Evolutionary conservation across 2,797 vertebrate species (phyloP).

Genomic region (Triplophysa bombifrons): DNA sequence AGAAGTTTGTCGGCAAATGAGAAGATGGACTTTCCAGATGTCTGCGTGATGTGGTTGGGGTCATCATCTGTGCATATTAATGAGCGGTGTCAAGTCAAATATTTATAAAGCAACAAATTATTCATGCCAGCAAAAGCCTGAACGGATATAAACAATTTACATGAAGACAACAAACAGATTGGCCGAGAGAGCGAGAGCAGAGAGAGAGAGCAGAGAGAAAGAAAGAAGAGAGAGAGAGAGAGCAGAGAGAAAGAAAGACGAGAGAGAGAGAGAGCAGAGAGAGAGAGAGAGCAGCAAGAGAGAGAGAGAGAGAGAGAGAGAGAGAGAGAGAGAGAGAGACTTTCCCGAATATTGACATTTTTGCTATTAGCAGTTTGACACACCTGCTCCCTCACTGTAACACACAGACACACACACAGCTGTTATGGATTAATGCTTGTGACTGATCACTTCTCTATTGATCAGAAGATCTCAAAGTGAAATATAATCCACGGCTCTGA

Average conservation of each 20-base stretch:
- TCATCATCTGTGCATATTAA: conserved; percentile 76
- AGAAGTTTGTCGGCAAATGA: neutral
- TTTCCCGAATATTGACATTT: conserved; percentile 70
- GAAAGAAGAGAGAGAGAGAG: conserved; percentile 21
- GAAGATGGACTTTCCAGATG: conserved; percentile 13
- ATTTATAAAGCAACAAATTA: conserved; percentile 83
- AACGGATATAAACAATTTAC: conserved; percentile 84
- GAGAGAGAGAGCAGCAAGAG: conserved; percentile 25
- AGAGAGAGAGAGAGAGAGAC: conserved; percentile 13
- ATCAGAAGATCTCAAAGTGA: conserved; percentile 25
- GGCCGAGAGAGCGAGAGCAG: conserved; percentile 42
- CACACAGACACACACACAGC: conserved; percentile 50
- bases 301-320: conserved; percentile 39
- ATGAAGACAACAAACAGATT: conserved; percentile 74
- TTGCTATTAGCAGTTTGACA: conserved; percentile 77
- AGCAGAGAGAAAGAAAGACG: conserved; percentile 39
- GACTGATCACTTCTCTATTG: conserved; percentile 18
- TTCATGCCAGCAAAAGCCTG: conserved; percentile 75
- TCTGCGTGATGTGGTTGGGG: conserved; percentile 51
- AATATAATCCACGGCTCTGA: conserved; percentile 8
- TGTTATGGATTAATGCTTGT: conserved; percentile 71
- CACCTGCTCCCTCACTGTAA: conserved; percentile 76
- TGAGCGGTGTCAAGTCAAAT: conserved; percentile 79
- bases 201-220: conserved; percentile 37
- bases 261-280: conserved; percentile 30